Base-by-base conservation (phyloP, 2,797 vertebrate genomes). In the Artibeus lituratus region DNA sequence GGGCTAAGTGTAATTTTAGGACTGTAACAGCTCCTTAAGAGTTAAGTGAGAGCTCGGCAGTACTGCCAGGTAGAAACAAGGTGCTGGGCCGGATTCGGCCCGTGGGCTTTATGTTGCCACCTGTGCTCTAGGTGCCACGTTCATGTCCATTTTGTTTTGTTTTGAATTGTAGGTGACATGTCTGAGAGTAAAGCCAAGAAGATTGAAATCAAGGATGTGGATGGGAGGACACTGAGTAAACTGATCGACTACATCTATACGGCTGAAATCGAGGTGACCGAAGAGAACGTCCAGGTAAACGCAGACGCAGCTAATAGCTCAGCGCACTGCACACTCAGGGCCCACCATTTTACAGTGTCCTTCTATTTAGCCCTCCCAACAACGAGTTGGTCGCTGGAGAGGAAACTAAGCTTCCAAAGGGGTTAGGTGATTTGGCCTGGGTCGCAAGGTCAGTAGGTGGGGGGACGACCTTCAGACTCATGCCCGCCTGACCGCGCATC, bases 171-270 rank as follows among this genome's bases (percentile, higher is more conserved):
- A 99, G 99, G 99, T 87, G 99, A 99, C 97, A 99, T 99, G 99
- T 99, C 99, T 95, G 99, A 99, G 98, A 99, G 99, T 90, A 99
- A 99, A 97, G 99, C 99, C 93, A 99, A 99, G 93, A 99, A 99
- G 98, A 99, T 99, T 92, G 99, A 99, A 98, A 99, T 99, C 97
- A 99, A 99, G 96, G 99, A 99, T 0, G 98, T 99, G 35, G 99
- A 99, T n/a, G 99, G 99, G 47, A 99, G 98, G 97, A 99, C 99
- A 0, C 98, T 99, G 96, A 99, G 98, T 87, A 99, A 99, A 96
- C 98, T 99, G 97, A 99, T 99, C 7, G 99, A 99, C 98, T 99
- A 99, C 97, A 99, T 99, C 97, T 99, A 99, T 98, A 99, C 99
- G 0, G 99, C 99, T 0, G 99, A 99, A 98, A 99, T 99, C 0